A percentile compares a stretch with the other conserved stretches of the same genome.
Evolutionary conservation across 1,140 invertebrate genomes (phyloP).

Genomic region (Drosophila insularis): DNA sequence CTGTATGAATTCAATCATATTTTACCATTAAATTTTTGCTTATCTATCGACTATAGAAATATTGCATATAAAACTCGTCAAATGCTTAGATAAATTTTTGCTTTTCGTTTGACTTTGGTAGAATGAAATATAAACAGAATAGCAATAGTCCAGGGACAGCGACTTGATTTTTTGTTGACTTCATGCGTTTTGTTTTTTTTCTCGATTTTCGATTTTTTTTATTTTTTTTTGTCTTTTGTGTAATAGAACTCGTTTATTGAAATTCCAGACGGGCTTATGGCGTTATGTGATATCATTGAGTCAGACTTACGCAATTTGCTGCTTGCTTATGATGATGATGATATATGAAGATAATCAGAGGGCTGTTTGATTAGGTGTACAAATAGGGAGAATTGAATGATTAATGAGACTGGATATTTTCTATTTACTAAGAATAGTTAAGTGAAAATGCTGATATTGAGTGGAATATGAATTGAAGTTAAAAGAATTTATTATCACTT

Average conservation of each 20-base stretch:
- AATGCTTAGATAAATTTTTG: constrained; percentile 4
- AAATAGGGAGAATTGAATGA: not conserved
- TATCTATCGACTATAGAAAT: not conserved
- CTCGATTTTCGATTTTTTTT: not conserved
- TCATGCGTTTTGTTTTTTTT: constrained; percentile 8
- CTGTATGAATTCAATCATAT: constrained; percentile 8
- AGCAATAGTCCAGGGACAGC: not conserved
- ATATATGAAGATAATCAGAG: constrained; percentile 12
- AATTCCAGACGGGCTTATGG: constrained; percentile 17
- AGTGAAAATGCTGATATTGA: too few relatives aligned
- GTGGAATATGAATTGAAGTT: not conserved
- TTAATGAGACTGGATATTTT: not conserved
- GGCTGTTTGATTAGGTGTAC: constrained; percentile 11
- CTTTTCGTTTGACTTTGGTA: not conserved
- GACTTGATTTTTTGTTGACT: constrained; percentile 15
- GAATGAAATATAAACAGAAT: constrained; percentile 8
- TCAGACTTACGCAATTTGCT: constrained; percentile 17
- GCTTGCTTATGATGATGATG: not conserved
- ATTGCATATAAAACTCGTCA: constrained; percentile 15
- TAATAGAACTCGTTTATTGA: constrained; percentile 23
- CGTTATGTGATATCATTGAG: constrained; percentile 20
- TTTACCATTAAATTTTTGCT: constrained; percentile 4
- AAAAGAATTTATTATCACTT: too few relatives aligned
- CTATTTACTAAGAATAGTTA: not conserved
- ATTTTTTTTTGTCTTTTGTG: not conserved